Evolutionary conservation across 2,113 vertebrate genomes (phyloP), one percentile per base, ranked within the genome.

Genomic region (Petaurus breviceps): DNA sequence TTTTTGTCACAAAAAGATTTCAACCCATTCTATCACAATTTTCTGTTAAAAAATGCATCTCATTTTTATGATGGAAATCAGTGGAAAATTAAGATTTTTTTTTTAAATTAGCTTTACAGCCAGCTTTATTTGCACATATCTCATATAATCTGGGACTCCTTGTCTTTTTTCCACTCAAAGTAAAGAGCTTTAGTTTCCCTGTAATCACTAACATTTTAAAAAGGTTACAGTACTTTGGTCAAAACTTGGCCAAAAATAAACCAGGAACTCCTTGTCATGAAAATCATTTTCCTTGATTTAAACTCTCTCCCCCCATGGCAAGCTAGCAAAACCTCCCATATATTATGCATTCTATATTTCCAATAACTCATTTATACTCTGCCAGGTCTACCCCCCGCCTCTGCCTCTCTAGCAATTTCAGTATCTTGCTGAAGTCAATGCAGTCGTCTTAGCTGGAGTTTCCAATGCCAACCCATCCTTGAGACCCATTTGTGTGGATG

Each of bases 381-480:
- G 95, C 57, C 94, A 50, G 89, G 89, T 49, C 46, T 49, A 25
- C 46, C 37, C 89, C 89, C 46, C 0, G 0, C 97, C 95, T 97
- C 92, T 93, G 54, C 96, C 95, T 95, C 43, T 37, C n/a, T 92
- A 94, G 90, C 94, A 91, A 91, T 53, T 89, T 97, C 94, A 0
- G 0, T 91, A 0, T 95, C 97, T 91, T 97, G 95, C 96, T 98
- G 97, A 97, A 96, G 94, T 96, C 96, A 94, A 93, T 94, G 55
- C 94, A 0, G 7, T 95, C 94, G 51, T 90, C 46, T 90, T 49
- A 25, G 12, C 89, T 77, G 93, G 94, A 95, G 25, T 61, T 37
- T 95, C 95, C 89, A 0, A 0, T 90, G 95, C 68, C 94, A 94
- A 16, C 46, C 0, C 0, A n/a, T 94, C 92, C 94, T 94, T 94